Evolutionary conservation across 2,888 invertebrate species (phyloP), one percentile per base, ranked within the genome.

Genomic region (Lamellibrachia satsuma): DNA sequence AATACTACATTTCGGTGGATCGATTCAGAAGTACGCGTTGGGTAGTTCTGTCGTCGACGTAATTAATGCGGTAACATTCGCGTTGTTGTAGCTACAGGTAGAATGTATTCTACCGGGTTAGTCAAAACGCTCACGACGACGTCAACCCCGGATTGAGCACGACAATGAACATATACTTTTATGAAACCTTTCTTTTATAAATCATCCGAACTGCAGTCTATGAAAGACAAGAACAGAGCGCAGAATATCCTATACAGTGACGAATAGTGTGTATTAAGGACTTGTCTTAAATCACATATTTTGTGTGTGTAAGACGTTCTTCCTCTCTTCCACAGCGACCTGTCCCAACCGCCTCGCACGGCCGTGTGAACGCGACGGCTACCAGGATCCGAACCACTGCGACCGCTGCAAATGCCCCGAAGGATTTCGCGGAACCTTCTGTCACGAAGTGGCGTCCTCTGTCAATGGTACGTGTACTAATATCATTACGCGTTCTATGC

Each of bases 351-450:
- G 91, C 91, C 91, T 91, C 27, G 7, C 51, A 27, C 91, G 91
- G 91, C 11, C 51, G 91, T 91, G 91, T 52, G 91, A 91, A 52
- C 91, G 91, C 51, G 52, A 91, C 27, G 91, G 91, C 52, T 91
- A 91, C 91, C 91, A 91, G 52, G 91, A 91, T 39, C 91, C 91
- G 52, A 91, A 91, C 39, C 51, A 91, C 91, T 91, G 93, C 60
- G 15, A 39, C 91, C 9, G 60, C 7, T 93, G 93, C 92, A 75
- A 39, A 51, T 93, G 93, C 90, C 93, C 93, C 27, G 92, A 92
- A 22, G 93, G 93, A 15, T 93, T 93, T 52, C 27, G 92, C 7
- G 92, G 92, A 15, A 57, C 75, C 91, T 93, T 90, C 57, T 93
- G 93, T 90, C 92, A 93, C 52, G 57, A 90, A 0, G 57, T 92